Evolutionary conservation across 2,888 invertebrate species (phyloP), one percentile per base, ranked within the genome.

Genomic region (Chymomyza fuscimana): DNA sequence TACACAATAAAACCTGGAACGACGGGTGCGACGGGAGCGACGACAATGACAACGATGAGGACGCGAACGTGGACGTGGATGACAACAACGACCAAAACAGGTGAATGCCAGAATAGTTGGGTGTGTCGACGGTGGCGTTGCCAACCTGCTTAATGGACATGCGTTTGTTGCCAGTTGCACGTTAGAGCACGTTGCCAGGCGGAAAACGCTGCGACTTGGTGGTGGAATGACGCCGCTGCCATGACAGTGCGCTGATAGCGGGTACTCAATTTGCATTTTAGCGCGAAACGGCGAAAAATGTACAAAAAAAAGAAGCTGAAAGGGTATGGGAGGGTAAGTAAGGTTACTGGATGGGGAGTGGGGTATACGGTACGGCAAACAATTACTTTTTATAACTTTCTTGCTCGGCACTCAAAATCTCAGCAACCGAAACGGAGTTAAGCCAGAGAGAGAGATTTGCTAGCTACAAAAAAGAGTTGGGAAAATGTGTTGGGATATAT

Each of bases 301-400:
- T 66, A 66, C 59, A 51, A 12, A 46, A 77, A 69, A 69, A 32
- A 7, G 9, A 12, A 67, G 72, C 64, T 77, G 69, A 79, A 81
- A 70, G 1, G 32, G 32, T 0, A 1, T 32, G 2, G 5, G 32
- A 2, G 32, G 32, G 5, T 5, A 3, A 32, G 25, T 25, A 25
- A 25, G 25, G 25, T 25, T 25, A 25, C 25, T 25, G 25, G 25
- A 25, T 25, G 25, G 25, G 25, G 25, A 19, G 19, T 6, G 32
- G 32, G 32, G 1, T 32, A 32, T 32, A 32, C 6, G 32, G 32
- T 4, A 32, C 32, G 76, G 84, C 71, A 74, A 70, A 69, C 88
- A 84, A 88, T 84, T 88, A 84, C 87, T 84, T 88, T 84, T 84
- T 86, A 88, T 75, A 88, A 88, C 87, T 84, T 88, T 86, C 80